Evolutionary conservation across 2,113 vertebrate species (phyloP), one percentile per base, ranked within the genome.

Genomic region (Camelus bactrianus): DNA sequence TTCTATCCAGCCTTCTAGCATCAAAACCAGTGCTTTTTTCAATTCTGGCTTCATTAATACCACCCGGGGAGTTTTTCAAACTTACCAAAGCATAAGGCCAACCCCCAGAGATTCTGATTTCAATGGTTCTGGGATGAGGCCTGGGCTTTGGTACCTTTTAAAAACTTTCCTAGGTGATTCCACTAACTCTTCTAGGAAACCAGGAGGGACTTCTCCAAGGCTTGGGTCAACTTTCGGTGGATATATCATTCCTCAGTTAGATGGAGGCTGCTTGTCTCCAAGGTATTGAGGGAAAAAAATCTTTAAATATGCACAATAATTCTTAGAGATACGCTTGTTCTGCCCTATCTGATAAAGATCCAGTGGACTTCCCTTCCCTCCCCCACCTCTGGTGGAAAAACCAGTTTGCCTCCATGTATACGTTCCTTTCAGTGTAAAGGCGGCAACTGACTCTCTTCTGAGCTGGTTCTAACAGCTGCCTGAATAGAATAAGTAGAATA

Each of bases 361-460:
- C 58, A 67, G 24, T 13, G 19, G 54, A 54, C 26, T 62, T 42
- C 46, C 72, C 56, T 64, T 46, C 83, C 38, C 46, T 56, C 82
- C 35, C 42, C n/a, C 32, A 79, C 62, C 50, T 38, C 48, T 8
- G 73, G 89, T 77, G 38, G 93, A 91, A 96, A 97, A 95, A 93
- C 76, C 81, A 89, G 97, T 95, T 94, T 95, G 76, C 85, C 67
- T 84, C 91, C 81, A 35, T 72, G 32, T 88, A 65, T 1, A 52
- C 38, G 87, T 54, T 94, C 30, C 80, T 94, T 96, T 91, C n/a
- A 26, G 13, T 69, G 75, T 30, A 75, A 67, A 92, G 10, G n/a
- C 28, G 20, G 50, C 84, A 56, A 8, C 32, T 24, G 83, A 62
- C 48, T 67, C 22, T 56, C 48, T 77, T 93, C 70, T 24, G 48